These are phyloP conservation scores for Varroa destructor DNA, from an alignment of 1,140 invertebrate genomes.

Conservation along the genomic window DNA sequence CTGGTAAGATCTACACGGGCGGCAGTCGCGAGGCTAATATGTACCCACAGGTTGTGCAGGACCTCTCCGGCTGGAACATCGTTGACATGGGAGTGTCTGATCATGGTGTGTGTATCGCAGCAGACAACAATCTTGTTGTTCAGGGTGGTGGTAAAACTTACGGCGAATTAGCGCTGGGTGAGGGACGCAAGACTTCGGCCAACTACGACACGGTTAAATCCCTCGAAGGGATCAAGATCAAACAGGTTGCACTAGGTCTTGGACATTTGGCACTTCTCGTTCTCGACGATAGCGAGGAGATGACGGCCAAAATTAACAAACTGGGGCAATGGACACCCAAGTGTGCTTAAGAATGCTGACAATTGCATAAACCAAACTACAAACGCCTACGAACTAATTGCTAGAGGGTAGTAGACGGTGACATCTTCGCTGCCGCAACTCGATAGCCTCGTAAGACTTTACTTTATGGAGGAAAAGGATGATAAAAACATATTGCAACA, in stretches of 20 bases:
- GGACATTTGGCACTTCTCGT: conserved; percentile 22
- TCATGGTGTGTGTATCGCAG: conserved; percentile 62
- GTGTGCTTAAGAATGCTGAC: neutral
- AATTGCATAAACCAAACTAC: no score
- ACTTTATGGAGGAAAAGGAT: no score
- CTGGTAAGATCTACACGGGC: conserved; percentile 76
- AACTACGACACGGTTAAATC: conserved; percentile 25
- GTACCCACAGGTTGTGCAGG: conserved; percentile 87
- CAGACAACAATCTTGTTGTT: conserved; percentile 73
- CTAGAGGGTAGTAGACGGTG: no score
- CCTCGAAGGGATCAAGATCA: conserved; percentile 25
- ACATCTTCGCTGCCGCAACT: no score
- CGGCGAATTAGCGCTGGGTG: conserved; percentile 56
- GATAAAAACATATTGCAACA: no score
- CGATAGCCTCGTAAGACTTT: no score
- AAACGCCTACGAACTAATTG: no score
- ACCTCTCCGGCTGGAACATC: conserved; percentile 78
- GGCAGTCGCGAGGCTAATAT: conserved; percentile 70
- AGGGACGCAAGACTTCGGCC: conserved; percentile 17
- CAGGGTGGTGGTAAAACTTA: conserved; percentile 83
- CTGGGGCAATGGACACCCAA: conserved; percentile 20
- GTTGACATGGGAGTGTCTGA: conserved; percentile 55
- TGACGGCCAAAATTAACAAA: conserved; percentile 25
- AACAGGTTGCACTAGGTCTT: conserved; percentile 16
- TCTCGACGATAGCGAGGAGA: conserved; percentile 21